Conservation (phyloP, 2,797 vertebrate genomes). For the Coreius guichenoti region DNA sequence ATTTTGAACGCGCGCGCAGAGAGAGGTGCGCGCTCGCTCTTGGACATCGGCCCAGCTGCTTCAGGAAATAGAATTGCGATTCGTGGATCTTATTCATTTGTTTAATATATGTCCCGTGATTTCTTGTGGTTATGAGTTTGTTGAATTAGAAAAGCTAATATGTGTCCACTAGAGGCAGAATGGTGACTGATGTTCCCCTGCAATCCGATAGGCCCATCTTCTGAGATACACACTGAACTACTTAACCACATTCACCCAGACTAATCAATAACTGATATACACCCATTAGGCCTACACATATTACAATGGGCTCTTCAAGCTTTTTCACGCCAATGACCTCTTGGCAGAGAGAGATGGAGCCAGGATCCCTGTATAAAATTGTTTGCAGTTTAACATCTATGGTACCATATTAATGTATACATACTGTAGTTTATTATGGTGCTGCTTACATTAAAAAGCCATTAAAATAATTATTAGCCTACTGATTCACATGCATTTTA, state of each 20-base stretch:
- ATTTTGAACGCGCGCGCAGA: neutral
- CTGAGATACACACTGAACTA: neutral
- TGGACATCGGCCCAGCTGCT: neutral
- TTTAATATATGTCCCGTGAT: neutral
- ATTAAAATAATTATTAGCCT: neutral
- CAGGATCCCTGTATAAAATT: neutral
- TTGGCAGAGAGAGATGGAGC: neutral
- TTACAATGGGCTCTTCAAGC: neutral
- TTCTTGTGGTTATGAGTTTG: neutral
- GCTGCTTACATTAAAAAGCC: neutral
- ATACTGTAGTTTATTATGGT: neutral
- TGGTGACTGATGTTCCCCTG: constrained; percentile 1
- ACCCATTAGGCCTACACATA: neutral
- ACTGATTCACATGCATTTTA: neutral
- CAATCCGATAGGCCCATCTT: neutral
- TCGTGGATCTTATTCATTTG: neutral
- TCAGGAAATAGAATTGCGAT: neutral
- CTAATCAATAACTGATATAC: constrained; percentile 1
- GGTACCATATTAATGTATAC: neutral
- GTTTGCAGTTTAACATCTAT: neutral
- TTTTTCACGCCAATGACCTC: neutral
- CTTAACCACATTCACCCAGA: neutral
- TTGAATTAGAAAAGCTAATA: neutral
- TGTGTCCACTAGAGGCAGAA: neutral
- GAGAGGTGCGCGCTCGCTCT: neutral